These are phyloP conservation scores for Brachionus angularis DNA, from an alignment of 1,140 invertebrate genomes.

Conservation along the genomic window DNA sequence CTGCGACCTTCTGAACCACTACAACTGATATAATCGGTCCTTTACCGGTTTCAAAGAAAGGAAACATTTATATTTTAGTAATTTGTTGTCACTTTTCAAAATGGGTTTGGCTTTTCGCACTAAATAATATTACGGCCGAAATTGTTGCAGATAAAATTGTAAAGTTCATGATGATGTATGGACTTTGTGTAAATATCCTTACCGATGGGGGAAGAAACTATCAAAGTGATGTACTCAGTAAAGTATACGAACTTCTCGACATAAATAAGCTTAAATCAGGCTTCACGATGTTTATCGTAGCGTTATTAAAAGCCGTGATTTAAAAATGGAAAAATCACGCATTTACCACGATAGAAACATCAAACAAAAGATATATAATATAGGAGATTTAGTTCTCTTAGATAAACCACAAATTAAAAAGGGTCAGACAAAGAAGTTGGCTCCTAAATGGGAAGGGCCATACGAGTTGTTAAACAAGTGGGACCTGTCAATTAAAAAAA, in stretches of 20 bases:
- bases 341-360: background rate
- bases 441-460: conserved; percentile 2
- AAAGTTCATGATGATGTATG: background rate
- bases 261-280: background rate
- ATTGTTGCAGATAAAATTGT: conserved; percentile 24
- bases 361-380: background rate
- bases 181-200: background rate
- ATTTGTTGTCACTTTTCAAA: conserved; percentile 55
- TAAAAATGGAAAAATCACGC: background rate
- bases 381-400: conserved; percentile 9
- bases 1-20: background rate
- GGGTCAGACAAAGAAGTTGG: background rate
- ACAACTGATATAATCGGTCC: conserved; percentile 44
- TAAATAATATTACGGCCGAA: background rate
- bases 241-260: background rate
- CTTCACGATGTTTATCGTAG: background rate
- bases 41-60: conserved; percentile 43
- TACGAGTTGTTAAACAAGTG: background rate
- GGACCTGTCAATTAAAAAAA: background rate
- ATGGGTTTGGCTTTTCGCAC: too few species aligned
- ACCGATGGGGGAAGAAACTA: conserved; percentile 45
- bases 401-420: background rate
- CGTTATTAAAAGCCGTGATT: background rate
- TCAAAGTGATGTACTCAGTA: conserved; percentile 44
- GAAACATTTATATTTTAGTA: conserved; percentile 53